These are phyloP conservation scores for Perodicticus potto DNA, from an alignment of 2,797 vertebrate species.

Conservation along the genomic window DNA sequence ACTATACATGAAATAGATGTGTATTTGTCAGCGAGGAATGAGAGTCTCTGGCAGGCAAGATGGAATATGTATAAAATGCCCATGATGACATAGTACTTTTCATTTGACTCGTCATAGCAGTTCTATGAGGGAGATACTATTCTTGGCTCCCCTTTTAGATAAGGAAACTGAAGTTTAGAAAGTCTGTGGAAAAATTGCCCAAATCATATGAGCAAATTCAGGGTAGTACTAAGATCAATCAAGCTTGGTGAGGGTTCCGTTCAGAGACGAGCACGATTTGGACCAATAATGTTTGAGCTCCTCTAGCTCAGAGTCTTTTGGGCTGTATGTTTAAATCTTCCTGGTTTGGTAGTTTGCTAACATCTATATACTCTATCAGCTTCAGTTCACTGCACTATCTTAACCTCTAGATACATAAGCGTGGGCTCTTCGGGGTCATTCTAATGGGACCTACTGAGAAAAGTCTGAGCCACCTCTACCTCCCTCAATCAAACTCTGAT, in stretches of 20 bases:
- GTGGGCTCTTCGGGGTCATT: neutral
- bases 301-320: rapidly evolving
- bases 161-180: neutral
- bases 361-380: neutral
- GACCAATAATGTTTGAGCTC: rapidly evolving
- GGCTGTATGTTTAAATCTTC: neutral
- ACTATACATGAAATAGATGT: rapidly evolving
- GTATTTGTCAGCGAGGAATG: neutral
- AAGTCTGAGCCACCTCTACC: rapidly evolving
- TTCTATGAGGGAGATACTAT: neutral
- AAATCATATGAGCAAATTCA: neutral
- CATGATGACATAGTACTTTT: rapidly evolving
- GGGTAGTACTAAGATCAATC: rapidly evolving
- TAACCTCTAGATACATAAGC: neutral
- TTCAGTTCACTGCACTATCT: too few relatives aligned
- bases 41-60: rapidly evolving
- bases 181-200: neutral
- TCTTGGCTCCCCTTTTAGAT: neutral
- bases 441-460: neutral
- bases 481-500: neutral
- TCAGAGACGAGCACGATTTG: rapidly evolving
- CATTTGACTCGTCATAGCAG: rapidly evolving
- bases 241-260: rapidly evolving
- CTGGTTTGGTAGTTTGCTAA: neutral
- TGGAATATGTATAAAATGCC: rapidly evolving